phyloP scores from a whole-genome alignment of 2,113 vertebrate species.

The Plecturocebus donacophilus region DNA sequence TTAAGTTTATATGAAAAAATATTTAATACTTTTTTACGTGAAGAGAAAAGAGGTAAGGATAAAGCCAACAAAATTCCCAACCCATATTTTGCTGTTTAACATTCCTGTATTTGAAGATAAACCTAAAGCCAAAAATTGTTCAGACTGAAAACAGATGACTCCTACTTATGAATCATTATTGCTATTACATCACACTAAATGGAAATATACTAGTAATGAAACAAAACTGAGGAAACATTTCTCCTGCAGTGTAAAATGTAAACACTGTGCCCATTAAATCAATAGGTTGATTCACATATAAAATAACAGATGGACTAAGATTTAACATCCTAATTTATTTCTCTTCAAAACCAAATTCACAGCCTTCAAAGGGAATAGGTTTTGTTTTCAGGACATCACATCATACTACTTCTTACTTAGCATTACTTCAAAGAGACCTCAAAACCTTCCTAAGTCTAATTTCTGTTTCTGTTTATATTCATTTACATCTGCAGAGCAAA shows the following conservation, averaged over 20 bases:
- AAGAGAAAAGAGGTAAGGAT: slow-evolving; percentile 24
- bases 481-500: neutral
- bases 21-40: slow-evolving; percentile 9
- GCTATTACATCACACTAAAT: slow-evolving; percentile 70
- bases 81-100: slow-evolving; percentile 52
- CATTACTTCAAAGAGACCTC: slow-evolving; percentile 18
- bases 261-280: slow-evolving; percentile 30
- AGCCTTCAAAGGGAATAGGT: slow-evolving; percentile 47
- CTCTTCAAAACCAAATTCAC: slow-evolving; percentile 33
- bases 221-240: slow-evolving; percentile 52
- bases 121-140: slow-evolving; percentile 69
- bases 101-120: slow-evolving; percentile 62
- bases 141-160: slow-evolving; percentile 77
- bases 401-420: slow-evolving; percentile 18
- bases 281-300: slow-evolving; percentile 42
- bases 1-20: slow-evolving; percentile 24
- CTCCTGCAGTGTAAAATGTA: slow-evolving; percentile 64
- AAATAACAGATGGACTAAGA: slow-evolving; percentile 55
- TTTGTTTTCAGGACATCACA: slow-evolving; percentile 26
- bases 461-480: slow-evolving; percentile 32
- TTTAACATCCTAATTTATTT: slow-evolving; percentile 49
- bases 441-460: slow-evolving; percentile 28
- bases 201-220: slow-evolving; percentile 76
- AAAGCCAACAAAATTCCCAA: slow-evolving; percentile 56
- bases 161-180: slow-evolving; percentile 62